Conservation (phyloP, 2,113 vertebrate genomes). For the Petrocephalus microphthalmus region DNA sequence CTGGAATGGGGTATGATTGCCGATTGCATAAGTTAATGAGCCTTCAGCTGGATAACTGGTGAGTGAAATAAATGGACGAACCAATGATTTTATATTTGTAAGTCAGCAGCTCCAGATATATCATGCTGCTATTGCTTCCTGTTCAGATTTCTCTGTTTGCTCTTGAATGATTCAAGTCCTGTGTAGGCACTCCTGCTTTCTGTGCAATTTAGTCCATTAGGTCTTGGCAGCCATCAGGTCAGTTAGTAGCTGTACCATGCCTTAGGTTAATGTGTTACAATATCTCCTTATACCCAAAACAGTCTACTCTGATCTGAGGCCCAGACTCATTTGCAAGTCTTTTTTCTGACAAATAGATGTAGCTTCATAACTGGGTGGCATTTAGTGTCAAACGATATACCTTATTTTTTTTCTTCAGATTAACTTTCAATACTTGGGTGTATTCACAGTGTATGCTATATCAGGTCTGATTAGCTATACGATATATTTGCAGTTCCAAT, state of each 20-base stretch:
- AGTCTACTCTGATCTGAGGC: background rate
- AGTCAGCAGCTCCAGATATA: background rate
- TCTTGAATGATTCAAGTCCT: background rate
- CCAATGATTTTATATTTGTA: background rate
- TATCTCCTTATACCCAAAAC: too few relatives aligned
- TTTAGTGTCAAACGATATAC: background rate
- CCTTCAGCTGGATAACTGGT: background rate
- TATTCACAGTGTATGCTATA: conserved; percentile 18
- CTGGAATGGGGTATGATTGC: background rate
- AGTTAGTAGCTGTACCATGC: background rate
- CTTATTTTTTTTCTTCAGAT: background rate
- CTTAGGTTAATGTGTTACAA: background rate
- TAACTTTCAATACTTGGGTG: background rate
- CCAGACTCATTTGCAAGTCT: too few relatives aligned
- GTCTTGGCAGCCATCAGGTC: background rate
- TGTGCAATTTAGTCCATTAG: background rate
- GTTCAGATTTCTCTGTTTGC: background rate
- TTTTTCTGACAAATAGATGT: too few relatives aligned
- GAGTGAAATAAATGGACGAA: background rate
- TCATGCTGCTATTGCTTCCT: background rate
- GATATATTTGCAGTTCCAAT: background rate
- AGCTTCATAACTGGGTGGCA: background rate
- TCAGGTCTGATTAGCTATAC: background rate
- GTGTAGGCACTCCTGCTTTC: background rate
- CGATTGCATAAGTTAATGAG: background rate